Evolutionary conservation across 2,113 vertebrate species (phyloP).

Genomic region (Mixornis gularis): DNA sequence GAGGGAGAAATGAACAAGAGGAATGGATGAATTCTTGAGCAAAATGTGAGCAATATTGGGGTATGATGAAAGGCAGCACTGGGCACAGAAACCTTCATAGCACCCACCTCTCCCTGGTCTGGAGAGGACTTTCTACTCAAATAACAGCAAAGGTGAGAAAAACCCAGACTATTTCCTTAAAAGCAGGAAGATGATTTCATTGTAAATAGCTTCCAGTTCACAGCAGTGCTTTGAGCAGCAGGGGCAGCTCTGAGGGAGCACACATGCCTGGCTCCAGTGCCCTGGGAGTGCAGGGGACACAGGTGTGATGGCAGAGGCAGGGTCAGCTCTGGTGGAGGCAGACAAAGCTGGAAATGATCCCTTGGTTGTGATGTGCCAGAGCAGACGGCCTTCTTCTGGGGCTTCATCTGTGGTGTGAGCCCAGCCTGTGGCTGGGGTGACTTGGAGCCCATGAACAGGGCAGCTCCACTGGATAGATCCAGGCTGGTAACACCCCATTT

Average conservation of each 20-base stretch:
- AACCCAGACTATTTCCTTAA: background rate
- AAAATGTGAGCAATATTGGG: background rate
- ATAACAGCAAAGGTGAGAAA: background rate
- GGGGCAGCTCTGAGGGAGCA: background rate
- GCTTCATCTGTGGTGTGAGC: background rate
- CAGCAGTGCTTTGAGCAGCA: background rate
- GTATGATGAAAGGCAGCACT: background rate
- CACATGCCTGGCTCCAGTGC: accelerated
- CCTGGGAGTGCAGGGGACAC: accelerated
- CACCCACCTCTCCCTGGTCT: background rate
- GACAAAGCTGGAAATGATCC: background rate
- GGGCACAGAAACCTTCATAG: background rate
- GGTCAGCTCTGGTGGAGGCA: background rate
- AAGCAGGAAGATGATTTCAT: background rate
- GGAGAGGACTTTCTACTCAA: background rate
- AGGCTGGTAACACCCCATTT: background rate
- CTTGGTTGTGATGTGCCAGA: background rate
- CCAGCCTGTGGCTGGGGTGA: background rate
- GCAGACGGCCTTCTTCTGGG: background rate
- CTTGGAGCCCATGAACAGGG: background rate
- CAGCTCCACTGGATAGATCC: background rate
- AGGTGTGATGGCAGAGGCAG: accelerated
- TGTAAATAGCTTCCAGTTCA: background rate
- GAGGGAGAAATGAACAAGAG: background rate
- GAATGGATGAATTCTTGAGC: background rate